A percentile compares a stretch with the other conserved stretches of the same genome.
phyloP scores from a whole-genome alignment of 2,888 invertebrate species.

The Eristalis intricaria region DNA sequence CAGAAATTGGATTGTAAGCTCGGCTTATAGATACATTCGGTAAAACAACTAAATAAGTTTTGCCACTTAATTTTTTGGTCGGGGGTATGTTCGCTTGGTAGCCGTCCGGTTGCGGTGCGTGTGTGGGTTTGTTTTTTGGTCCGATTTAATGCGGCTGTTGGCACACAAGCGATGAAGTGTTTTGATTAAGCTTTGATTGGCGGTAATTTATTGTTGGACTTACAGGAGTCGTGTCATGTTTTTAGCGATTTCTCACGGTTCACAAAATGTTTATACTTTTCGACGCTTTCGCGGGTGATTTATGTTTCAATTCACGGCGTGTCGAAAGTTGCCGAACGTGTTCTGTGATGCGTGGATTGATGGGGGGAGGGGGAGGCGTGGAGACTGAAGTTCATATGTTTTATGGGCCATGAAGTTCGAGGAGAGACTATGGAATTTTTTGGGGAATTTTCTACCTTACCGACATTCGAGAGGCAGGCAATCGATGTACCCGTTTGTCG shows the following conservation, averaged over 20 bases:
- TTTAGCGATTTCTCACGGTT: conserved; percentile 43
- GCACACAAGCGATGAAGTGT: conserved; percentile 53
- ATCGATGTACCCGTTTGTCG: neutral
- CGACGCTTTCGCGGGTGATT: neutral
- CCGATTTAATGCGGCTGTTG: conserved; percentile 52
- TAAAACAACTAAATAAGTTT: conserved; percentile 66
- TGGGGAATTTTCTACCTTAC: neutral
- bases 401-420: neutral
- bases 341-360: neutral
- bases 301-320: neutral
- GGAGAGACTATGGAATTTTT: neutral
- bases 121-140: neutral
- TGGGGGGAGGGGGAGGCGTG: neutral
- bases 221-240: conserved; percentile 23
- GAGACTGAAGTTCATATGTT: neutral
- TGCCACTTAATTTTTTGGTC: conserved; percentile 55
- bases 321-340: neutral
- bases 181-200: conserved; percentile 57
- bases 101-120: neutral
- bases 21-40: conserved; percentile 44
- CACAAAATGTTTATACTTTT: neutral
- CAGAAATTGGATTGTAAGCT: conserved; percentile 46
- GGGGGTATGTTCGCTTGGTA: conserved; percentile 10
- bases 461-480: neutral
- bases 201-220: conserved; percentile 43